phyloP scores from a whole-genome alignment of 2,888 invertebrate species.

The Sminthurinus aureus region DNA sequence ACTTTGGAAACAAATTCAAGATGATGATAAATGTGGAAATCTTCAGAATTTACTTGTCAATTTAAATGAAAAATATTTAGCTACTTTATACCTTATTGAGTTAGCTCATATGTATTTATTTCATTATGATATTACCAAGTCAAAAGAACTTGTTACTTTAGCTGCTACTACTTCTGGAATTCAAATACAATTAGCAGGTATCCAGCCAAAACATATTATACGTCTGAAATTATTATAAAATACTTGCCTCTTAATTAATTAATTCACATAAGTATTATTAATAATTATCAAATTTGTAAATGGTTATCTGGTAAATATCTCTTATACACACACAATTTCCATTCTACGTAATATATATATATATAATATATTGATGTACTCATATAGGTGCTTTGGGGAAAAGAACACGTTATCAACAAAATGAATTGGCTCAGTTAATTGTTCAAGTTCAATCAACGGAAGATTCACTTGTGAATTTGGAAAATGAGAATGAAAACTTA shows the following conservation, averaged over 20 bases:
- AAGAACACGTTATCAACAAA: slow-evolving; percentile 87
- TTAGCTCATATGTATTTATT: slow-evolving; percentile 73
- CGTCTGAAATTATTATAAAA: too few relatives aligned
- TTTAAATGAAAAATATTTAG: slow-evolving; percentile 43
- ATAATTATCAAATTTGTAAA: too few relatives aligned
- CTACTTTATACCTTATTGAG: slow-evolving; percentile 68
- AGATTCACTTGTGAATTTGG: too few relatives aligned
- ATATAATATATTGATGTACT: not conserved
- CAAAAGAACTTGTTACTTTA: slow-evolving; percentile 72
- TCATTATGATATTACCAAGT: slow-evolving; percentile 76
- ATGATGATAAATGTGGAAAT: slow-evolving; percentile 13
- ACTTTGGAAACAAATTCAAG: slow-evolving; percentile 53
- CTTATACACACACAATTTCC: not conserved
- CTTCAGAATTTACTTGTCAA: not conserved
- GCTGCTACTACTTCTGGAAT: slow-evolving; percentile 73
- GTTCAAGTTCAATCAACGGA: slow-evolving; percentile 69
- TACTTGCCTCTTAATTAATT: too few relatives aligned
- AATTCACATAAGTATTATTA: too few relatives aligned
- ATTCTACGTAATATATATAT: not conserved
- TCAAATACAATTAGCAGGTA: slow-evolving; percentile 75
- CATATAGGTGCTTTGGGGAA: slow-evolving; percentile 81
- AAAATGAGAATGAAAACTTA: not conserved
- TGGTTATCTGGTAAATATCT: too few relatives aligned
- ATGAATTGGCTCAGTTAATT: slow-evolving; percentile 81
- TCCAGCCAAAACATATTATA: too few relatives aligned